Evolutionary conservation across 2,113 vertebrate species (phyloP), one percentile per base, ranked within the genome.

Genomic region (Pipa parva): DNA sequence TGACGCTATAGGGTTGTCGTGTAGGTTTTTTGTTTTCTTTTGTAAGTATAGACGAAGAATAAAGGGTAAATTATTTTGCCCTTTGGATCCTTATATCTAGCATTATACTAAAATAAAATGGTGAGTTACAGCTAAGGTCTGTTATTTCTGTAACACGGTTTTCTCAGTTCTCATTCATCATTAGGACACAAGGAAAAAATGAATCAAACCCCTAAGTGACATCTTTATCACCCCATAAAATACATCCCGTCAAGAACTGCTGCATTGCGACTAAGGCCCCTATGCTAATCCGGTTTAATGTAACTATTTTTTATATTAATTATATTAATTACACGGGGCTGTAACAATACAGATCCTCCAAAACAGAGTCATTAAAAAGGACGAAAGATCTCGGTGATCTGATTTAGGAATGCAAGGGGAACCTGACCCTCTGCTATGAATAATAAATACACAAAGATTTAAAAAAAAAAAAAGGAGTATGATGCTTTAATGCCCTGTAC

Each of bases 221-320:
- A 37, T 61, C 49, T 70, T 70, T 70, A 70, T 70, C 66, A 61
- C n/a, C 66, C 65, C 27, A 54, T 52, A 54, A 69, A 60, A 69
- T 45, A 60, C 11, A 31, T 50, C 51, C 65, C 65, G 65, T 52
- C 65, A 68, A 12, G 48, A 52, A 45, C 31, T 60, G 65, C 65
- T 54, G 65, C 65, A 69, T 17, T 52, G 65, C 65, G 65, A 52
- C 65, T 55, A 8, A n/a, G 24, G 63, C 24, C 20, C 63, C 46
- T 37, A 28, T 52, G 65, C 65, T 60, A 69, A 69, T 69, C 57
- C n/a, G 65, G 11, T 33, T 33, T 42, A 48, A 57, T 51, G 65
- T 52, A 59, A 42, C 57, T 42, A 57, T 69, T 51, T 69, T 69
- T 60, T 69, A 60, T 60, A 52, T 69, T 60, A 69, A 69, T 69